Evolutionary conservation across 1,140 invertebrate species (phyloP).

Genomic region (Camponotus vicinus): DNA sequence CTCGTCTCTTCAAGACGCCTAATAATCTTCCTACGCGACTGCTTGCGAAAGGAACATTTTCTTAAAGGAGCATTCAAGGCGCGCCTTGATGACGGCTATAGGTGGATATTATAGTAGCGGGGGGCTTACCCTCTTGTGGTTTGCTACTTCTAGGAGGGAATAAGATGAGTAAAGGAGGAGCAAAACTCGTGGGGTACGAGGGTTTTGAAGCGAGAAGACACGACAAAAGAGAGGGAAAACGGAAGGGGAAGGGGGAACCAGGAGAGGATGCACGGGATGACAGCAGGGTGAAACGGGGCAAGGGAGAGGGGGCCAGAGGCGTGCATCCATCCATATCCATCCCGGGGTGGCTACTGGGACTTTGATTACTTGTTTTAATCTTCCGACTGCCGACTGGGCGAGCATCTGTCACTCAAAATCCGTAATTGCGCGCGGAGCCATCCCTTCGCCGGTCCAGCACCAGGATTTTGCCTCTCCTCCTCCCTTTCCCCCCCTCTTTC

Average conservation of each 20-base stretch:
- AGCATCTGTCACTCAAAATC: conserved; percentile 87
- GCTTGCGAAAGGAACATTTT: conserved; percentile 74
- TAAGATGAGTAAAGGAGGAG: conserved; percentile 61
- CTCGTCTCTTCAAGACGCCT: conserved; percentile 57
- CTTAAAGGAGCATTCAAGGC: conserved; percentile 75
- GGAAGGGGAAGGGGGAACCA: not conserved
- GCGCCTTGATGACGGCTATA: conserved; percentile 72
- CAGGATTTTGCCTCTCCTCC: conserved; percentile 4
- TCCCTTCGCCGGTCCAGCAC: conserved; percentile 58
- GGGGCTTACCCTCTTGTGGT: conserved; percentile 62
- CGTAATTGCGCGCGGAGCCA: conserved; percentile 83
- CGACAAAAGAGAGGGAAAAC: conserved; percentile 41
- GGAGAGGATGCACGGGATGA: conserved; percentile 22
- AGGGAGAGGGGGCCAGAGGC: conserved; percentile 37
- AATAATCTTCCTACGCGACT: conserved; percentile 66
- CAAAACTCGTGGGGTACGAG: conserved; percentile 31
- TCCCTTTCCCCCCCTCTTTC: not conserved
- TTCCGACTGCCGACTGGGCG: conserved; percentile 85
- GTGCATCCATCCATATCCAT: conserved; percentile 82
- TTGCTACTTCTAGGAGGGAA: conserved; percentile 57
- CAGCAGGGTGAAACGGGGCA: conserved; percentile 19
- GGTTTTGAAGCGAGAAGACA: conserved; percentile 42
- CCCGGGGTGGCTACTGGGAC: conserved; percentile 78
- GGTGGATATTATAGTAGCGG: conserved; percentile 73
- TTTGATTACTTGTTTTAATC: conserved; percentile 87